Evolutionary conservation across 2,888 invertebrate genomes (phyloP).

Genomic region (Zhuqinia jingwanae): DNA sequence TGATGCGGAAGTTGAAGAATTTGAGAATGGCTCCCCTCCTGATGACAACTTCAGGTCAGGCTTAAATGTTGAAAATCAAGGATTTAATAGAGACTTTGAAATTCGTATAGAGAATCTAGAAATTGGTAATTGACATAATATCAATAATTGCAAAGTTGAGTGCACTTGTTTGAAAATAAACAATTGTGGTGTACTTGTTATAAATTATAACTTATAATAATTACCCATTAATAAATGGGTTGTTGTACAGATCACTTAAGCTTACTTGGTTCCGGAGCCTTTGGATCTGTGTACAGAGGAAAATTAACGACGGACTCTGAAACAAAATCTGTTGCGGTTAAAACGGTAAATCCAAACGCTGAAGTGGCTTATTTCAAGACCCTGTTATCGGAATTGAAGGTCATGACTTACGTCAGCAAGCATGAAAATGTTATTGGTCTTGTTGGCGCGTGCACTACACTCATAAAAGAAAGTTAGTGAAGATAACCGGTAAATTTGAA

Average conservation of each 20-base stretch:
- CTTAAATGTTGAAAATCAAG: slow-evolving; percentile 45
- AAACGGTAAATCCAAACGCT: slow-evolving; percentile 65
- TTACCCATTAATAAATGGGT: too few relatives aligned
- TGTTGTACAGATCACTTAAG: slow-evolving; percentile 58
- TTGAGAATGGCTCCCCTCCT: slow-evolving; percentile 70
- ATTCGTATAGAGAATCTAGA: slow-evolving; percentile 62
- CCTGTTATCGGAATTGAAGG: slow-evolving; percentile 68
- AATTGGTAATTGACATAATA: slow-evolving; percentile 66
- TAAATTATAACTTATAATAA: too few relatives aligned
- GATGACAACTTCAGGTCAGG: too few relatives aligned
- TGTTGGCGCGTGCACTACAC: slow-evolving; percentile 65
- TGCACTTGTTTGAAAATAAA: too few relatives aligned
- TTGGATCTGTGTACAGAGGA: slow-evolving; percentile 65
- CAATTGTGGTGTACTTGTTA: too few relatives aligned
- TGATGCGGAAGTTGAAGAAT: slow-evolving; percentile 74
- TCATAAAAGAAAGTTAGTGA: slow-evolving; percentile 56
- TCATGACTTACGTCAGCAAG: slow-evolving; percentile 70
- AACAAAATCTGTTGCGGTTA: slow-evolving; percentile 61
- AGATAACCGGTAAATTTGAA: too few relatives aligned
- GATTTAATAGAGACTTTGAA: slow-evolving; percentile 72
- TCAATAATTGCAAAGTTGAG: too few relatives aligned
- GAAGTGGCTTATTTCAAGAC: slow-evolving; percentile 70
- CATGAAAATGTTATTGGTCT: slow-evolving; percentile 73
- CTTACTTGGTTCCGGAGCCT: slow-evolving; percentile 66
- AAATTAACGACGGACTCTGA: slow-evolving; percentile 37